Conservation (phyloP, 2,797 vertebrate species). For the Eupleurogrammus muticus region DNA sequence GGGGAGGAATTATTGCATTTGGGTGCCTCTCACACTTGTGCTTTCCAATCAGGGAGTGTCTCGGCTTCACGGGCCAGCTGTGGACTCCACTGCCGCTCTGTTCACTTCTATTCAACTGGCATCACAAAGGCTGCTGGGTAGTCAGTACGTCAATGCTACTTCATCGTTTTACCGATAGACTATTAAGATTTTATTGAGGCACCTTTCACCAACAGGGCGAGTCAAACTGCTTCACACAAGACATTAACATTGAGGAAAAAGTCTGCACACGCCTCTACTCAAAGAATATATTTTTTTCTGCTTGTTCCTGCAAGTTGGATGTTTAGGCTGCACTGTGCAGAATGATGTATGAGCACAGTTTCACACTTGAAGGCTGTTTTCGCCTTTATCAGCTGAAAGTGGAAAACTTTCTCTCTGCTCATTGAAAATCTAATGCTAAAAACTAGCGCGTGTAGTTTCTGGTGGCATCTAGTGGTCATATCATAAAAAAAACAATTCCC, state of each 20-base stretch:
- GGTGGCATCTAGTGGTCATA: no score
- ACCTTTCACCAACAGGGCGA: neutral
- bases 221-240: neutral
- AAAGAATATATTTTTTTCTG: no score
- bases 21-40: constrained; percentile 58
- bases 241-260: neutral
- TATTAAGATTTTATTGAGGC: neutral
- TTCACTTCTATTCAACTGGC: neutral
- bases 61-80: constrained; percentile 54
- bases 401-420: no score
- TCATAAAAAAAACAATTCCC: no score
- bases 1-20: constrained; percentile 53
- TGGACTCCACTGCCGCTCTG: constrained; percentile 33
- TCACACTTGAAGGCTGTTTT: no score
- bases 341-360: no score
- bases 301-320: no score
- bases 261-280: neutral
- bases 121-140: neutral
- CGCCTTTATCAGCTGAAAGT: no score
- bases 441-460: no score
- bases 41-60: constrained; percentile 49
- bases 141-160: neutral
- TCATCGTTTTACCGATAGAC: neutral
- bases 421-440: no score
- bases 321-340: no score